These are phyloP conservation scores for Aythya baeri DNA, from an alignment of 2,113 vertebrate genomes.

Conservation along the genomic window DNA sequence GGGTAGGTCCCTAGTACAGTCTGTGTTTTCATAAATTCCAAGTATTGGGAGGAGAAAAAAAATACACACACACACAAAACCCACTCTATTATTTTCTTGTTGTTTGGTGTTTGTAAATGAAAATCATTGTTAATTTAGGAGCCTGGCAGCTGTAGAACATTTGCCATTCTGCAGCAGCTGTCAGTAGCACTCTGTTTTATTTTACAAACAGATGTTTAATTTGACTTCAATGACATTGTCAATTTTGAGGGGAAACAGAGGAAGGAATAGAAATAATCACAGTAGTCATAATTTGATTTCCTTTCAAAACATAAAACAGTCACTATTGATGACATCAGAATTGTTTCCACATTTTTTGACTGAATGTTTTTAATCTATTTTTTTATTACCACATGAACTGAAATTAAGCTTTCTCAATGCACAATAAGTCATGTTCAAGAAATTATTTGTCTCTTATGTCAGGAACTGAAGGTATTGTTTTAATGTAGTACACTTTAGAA, in stretches of 20 bases:
- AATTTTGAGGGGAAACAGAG: constrained; percentile 63
- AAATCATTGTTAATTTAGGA: constrained; percentile 78
- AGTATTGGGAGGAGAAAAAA: neutral
- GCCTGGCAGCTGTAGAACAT: constrained; percentile 74
- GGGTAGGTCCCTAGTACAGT: neutral
- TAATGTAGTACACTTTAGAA: neutral
- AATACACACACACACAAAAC: neutral
- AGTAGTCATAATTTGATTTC: constrained; percentile 70
- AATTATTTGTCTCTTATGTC: neutral
- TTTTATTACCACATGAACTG: neutral
- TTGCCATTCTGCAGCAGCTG: constrained; percentile 76
- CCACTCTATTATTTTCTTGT: constrained; percentile 44
- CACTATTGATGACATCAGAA: constrained; percentile 59
- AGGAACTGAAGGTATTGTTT: neutral
- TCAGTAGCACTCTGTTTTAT: constrained; percentile 71
- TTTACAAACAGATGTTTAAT: constrained; percentile 84
- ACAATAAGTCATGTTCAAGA: neutral
- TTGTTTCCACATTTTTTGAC: constrained; percentile 44
- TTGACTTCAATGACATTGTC: constrained; percentile 72
- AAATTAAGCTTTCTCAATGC: neutral
- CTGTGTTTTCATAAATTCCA: constrained; percentile 39
- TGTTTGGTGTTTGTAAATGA: constrained; percentile 72
- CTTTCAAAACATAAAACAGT: constrained; percentile 67
- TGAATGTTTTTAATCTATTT: neutral
- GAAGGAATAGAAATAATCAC: constrained; percentile 72